Conservation (phyloP, 1,140 invertebrate genomes). For the Tribolium madens region DNA sequence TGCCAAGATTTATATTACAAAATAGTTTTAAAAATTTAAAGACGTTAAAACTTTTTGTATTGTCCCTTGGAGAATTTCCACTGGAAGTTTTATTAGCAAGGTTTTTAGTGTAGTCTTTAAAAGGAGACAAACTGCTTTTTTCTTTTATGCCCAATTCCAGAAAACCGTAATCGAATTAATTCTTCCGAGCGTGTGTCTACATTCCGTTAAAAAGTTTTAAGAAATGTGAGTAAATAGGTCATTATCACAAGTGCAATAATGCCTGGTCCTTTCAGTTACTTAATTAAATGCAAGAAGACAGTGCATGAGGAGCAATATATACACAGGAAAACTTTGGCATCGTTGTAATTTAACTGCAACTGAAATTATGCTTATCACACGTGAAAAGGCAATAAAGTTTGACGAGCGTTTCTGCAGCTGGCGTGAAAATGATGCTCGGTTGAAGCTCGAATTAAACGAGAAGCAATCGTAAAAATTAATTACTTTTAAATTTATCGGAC, state of each 20-base stretch:
- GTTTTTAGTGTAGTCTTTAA: not conserved
- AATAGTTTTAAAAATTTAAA: not conserved
- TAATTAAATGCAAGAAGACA: conserved; percentile 5
- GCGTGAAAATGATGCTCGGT: conserved; percentile 22
- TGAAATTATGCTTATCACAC: conserved; percentile 36
- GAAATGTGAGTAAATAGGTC: not conserved
- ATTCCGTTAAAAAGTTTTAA: not conserved
- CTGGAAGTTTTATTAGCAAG: not conserved
- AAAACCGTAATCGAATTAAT: not conserved
- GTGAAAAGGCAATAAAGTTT: conserved; percentile 36
- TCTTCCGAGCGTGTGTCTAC: not conserved
- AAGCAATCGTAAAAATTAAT: conserved; percentile 32
- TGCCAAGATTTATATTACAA: not conserved
- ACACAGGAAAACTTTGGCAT: conserved; percentile 15
- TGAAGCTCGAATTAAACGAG: conserved; percentile 1
- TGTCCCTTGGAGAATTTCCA: not conserved
- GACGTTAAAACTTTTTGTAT: not conserved
- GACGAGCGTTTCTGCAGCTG: conserved; percentile 27
- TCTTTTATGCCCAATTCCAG: not conserved
- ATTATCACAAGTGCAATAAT: not conserved
- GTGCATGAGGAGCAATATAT: not conserved
- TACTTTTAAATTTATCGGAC: conserved; percentile 15
- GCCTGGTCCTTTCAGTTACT: not conserved
- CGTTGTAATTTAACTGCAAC: conserved; percentile 27
- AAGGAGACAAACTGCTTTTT: not conserved